Evolutionary conservation across 2,113 vertebrate species (phyloP).

Genomic region (Cyanoderma ruficeps): DNA sequence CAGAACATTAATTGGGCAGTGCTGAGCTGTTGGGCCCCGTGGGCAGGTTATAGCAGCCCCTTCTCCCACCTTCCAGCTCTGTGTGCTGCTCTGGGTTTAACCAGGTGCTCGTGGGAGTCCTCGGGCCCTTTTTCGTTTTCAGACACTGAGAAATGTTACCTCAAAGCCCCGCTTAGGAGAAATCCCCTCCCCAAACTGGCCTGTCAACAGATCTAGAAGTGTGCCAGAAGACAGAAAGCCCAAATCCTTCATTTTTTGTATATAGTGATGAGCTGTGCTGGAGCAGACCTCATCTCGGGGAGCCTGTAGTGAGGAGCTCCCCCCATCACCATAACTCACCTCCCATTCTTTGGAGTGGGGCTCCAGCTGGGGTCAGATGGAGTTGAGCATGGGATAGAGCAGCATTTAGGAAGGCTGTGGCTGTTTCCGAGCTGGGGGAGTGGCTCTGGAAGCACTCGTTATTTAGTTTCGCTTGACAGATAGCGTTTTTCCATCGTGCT

Average conservation of each 20-base stretch:
- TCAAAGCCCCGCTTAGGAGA: not conserved
- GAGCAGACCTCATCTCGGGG: not conserved
- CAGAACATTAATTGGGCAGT: not conserved
- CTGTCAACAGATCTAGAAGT: not conserved
- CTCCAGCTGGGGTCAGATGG: not conserved
- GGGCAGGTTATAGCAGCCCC: not conserved
- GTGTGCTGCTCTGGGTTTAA: not conserved
- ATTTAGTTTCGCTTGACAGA: slow-evolving; percentile 1
- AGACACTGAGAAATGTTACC: not conserved
- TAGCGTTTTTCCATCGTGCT: not conserved
- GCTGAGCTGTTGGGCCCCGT: fast-evolving
- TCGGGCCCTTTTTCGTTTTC: not conserved
- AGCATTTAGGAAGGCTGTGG: not conserved
- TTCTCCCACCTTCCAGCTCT: not conserved
- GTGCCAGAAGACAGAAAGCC: not conserved
- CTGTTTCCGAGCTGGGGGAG: not conserved
- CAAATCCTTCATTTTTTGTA: not conserved
- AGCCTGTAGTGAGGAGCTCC: not conserved
- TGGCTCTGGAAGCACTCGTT: not conserved
- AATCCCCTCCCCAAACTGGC: not conserved
- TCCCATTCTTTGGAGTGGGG: not conserved
- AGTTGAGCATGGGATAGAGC: not conserved
- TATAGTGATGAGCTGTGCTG: not conserved
- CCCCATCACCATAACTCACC: not conserved
- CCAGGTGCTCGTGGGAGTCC: not conserved